Conservation (phyloP, 2,113 vertebrate genomes). For the Brachyhypopomus occidentalis region DNA sequence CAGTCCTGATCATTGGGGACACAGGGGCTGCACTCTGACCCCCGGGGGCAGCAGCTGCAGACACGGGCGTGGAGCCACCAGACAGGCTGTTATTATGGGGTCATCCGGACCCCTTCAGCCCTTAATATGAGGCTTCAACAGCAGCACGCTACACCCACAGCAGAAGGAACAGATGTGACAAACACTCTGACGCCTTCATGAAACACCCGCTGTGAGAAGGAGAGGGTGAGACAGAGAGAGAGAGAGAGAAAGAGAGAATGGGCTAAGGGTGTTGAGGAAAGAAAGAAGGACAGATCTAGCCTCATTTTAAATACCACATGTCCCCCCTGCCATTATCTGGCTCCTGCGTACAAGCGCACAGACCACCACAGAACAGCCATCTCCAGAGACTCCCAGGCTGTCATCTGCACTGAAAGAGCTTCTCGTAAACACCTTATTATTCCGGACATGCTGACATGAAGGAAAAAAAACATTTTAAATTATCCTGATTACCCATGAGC, state of each 20-base stretch:
- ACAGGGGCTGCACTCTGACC: too few relatives aligned
- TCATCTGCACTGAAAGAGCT: not conserved
- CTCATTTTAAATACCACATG: constrained; percentile 23
- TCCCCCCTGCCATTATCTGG: constrained; percentile 33
- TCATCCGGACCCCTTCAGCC: constrained; percentile 21
- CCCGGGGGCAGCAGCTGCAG: constrained; percentile 8
- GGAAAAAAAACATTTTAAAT: not conserved
- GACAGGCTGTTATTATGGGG: constrained; percentile 43
- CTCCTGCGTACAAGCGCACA: not conserved
- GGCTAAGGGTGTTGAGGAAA: not conserved
- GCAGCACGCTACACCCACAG: not conserved
- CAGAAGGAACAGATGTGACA: constrained; percentile 48
- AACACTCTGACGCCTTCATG: constrained; percentile 36
- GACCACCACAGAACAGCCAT: constrained; percentile 3
- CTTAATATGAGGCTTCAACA: constrained; percentile 21
- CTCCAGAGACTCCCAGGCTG: not conserved
- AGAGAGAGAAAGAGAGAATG: not conserved
- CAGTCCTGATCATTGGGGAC: too few relatives aligned
- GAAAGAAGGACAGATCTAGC: not conserved
- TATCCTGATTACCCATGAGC: not conserved
- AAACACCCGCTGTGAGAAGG: constrained; percentile 39
- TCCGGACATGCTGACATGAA: not conserved
- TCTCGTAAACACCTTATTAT: constrained; percentile 17
- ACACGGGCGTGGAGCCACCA: not conserved
- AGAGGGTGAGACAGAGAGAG: not conserved